Base-by-base conservation (phyloP, 2,888 invertebrate species). In the Campaea margaritaria region DNA sequence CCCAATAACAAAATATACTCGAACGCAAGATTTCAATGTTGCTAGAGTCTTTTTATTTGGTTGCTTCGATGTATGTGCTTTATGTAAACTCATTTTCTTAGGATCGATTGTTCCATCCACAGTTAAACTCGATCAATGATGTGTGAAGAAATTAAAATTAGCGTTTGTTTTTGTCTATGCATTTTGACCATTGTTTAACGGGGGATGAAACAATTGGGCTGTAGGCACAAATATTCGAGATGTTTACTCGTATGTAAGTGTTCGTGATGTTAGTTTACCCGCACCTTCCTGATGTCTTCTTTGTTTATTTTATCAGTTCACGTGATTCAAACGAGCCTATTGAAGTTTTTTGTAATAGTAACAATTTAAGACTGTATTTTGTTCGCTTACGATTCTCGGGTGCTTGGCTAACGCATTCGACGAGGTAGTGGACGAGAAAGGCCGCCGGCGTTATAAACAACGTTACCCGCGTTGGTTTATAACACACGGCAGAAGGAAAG, bases 311-410 rank as follows among this genome's bases (percentile, higher is more conserved):
- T 38, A 46, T 51, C 34, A 39, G 38, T 53, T 50, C 9, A 36
- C 58, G 56, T 68, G 16, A 39, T 41, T 27, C n/a, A 39, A 41
- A 21, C 44, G 31, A 51, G 51, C 51, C 51, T 47, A 21, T 44
- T 44, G 43, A 66, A 62, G 62, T 21, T 59, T 67, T 56, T 68
- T 72, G 63, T 63, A 69, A 69, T 72, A 73, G 58, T 75, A 76
- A 69, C 72, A 43, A 52, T 70, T 78, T 77, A 79, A 82, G 78
- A 82, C 81, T 78, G 81, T 77, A 70, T 72, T 21, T 53, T 75
- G 69, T 75, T 79, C 65, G 68, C 72, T 75, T 70, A 69, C 67
- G 56, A 66, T 69, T 72, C 58, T 72, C 65, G 67, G 73, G 68
- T 70, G 76, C 69, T 65, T 65, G 55, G 66, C 62, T 60, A 65